Evolutionary conservation across 2,797 vertebrate genomes (phyloP), one percentile per base, ranked within the genome.

Genomic region (Tympanoctomys barrerae): DNA sequence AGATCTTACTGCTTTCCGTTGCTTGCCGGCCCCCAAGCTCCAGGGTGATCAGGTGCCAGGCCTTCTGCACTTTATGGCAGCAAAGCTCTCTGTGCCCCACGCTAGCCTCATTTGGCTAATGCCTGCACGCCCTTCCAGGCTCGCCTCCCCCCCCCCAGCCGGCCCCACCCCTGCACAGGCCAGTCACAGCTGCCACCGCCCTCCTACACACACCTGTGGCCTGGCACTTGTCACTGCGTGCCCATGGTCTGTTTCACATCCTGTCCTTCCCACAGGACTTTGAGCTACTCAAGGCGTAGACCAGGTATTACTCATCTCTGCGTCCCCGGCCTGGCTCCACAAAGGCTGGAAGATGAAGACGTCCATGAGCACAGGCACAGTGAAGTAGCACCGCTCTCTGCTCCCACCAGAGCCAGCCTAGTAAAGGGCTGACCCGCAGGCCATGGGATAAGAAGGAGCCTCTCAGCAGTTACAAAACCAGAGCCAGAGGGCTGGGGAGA

Each of bases 271-370:
- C 73, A 31, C n/a, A 49, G 83, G 59, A 90, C 78, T 89, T 59
- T 46, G 88, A 91, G 90, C 22, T 88, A 19, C 82, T 78, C 79
- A 88, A 88, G 28, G 91, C 52, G 85, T 61, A 75, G 57, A 52
- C 61, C 77, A 36, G 16, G 4, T 33, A 89, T 86, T 70, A 89
- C 31, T 95, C 66, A 68, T 62, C 66, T 82, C 68, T 93, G 22
- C 62, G 59, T 91, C 59, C 91, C 77, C 57, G 22, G 42, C 46
- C 62, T 73, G 80, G 31, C 80, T 89, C 94, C 87, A 77, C 52
- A 52, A 86, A 82, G 46, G n/a, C 59, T 87, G 66, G 83, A 83
- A 87, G 46, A 77, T 3, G 28, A 77, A 91, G 71, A 39, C 84
- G 46, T 64, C 81, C 66, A 52, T 64, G 92, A 70, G n/a, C 12